Evolutionary conservation across 2,888 invertebrate species (phyloP).

Genomic region (Noctua pronuba): DNA sequence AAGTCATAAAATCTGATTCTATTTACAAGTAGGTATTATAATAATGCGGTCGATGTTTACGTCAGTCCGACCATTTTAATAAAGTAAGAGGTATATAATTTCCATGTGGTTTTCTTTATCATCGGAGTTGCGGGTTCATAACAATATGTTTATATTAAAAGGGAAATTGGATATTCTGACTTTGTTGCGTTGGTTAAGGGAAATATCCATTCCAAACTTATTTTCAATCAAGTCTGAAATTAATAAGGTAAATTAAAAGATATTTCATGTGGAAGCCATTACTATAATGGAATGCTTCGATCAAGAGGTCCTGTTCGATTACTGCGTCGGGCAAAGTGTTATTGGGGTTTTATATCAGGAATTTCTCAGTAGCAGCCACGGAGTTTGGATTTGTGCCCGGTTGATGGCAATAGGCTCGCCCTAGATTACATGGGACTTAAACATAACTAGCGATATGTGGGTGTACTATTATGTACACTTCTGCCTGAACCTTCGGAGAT

Average conservation of each 20-base stretch:
- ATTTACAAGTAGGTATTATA: neutral
- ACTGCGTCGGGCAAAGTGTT: neutral
- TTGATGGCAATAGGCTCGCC: neutral
- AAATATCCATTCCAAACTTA: neutral
- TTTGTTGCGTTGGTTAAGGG: constrained; percentile 22
- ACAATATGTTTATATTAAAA: constrained; percentile 51
- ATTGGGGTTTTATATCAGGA: neutral
- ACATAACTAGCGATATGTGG: neutral
- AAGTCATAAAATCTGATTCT: constrained; percentile 5
- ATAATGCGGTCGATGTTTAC: constrained; percentile 12
- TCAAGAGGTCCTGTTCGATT: neutral
- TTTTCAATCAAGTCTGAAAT: constrained; percentile 12
- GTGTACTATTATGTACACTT: neutral
- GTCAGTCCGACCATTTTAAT: constrained; percentile 37
- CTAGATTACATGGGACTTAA: neutral
- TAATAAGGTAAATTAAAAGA: neutral
- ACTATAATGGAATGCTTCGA: neutral
- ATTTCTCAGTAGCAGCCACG: neutral
- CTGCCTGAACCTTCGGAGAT: neutral
- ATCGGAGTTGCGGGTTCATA: constrained; percentile 42
- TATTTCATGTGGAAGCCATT: neutral
- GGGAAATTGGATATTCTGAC: constrained; percentile 43
- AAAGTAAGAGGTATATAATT: constrained; percentile 41
- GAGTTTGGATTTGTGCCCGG: neutral
- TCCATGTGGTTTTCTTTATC: constrained; percentile 59